Base-by-base conservation (phyloP, 2,113 vertebrate genomes). In the Tachysurus vachellii region DNA sequence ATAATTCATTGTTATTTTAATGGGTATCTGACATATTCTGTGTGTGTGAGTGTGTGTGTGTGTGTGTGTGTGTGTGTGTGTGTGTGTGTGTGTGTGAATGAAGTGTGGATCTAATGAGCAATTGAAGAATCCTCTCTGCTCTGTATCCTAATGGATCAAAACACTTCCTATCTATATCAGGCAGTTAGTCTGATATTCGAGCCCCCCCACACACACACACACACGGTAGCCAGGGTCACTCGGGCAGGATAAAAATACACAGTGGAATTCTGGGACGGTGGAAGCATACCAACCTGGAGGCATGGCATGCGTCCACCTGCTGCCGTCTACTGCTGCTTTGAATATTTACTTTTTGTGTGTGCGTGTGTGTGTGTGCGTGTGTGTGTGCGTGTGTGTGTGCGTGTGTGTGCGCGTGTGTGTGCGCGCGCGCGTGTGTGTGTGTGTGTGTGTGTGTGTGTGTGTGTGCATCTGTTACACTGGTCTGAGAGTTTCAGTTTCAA, bases 201-300 rank as follows among this genome's bases (percentile, higher is more conserved):
- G 14, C 75, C 47, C 75, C n/a, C 75, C 54, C 47, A 59, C 84
- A 42, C 76, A 84, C 85, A 88, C 85, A 85, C 77, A 88, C 89
- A 73, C 83, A 56, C 28, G 44, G 84, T 89, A 89, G 81, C 84
- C 31, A 71, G 85, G 77, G 84, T 83, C 84, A 88, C 82, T 71
- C 83, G 75, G 81, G 64, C 81, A 56, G 66, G 87, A 85, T 88
- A 89, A 85, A 91, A 91, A 91, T 91, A 91, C 71, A 88, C 57
- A 11, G 80, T 84, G 68, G 86, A 86, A 89, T 89, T 87, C 90
- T 88, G 87, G 87, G 82, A 83, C 77, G 28, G 83, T 87, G 71
- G 85, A 84, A 76, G 85, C 84, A 88, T 87, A 85, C 88, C 87
- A 31, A 87, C 86, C 86, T 87, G 86, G 17, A 87, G 80, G 28